Conservation (phyloP, 1,140 invertebrate genomes). For the Caenorhabditis remanei region DNA sequence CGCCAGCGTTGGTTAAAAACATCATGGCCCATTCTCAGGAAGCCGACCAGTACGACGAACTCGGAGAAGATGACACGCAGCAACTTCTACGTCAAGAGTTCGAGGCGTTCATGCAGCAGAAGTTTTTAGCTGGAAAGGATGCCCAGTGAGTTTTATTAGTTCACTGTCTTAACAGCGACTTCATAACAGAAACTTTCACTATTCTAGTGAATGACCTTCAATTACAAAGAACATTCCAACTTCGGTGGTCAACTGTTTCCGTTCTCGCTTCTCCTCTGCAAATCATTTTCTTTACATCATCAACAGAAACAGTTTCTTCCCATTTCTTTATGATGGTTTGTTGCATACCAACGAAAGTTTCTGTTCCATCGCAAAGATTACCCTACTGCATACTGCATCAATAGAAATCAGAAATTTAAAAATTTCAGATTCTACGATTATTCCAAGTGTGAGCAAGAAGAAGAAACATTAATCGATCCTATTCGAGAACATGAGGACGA, state of each 20-base stretch:
- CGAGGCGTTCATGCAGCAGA: constrained; percentile 87
- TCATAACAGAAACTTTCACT: background rate
- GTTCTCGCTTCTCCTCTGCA: no score
- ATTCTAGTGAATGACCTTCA: background rate
- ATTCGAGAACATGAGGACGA: constrained; percentile 54
- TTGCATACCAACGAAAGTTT: no score
- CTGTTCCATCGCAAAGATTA: no score
- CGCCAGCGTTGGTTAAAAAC: no score
- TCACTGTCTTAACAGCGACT: background rate
- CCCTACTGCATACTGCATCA: no score
- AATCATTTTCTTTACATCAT: no score
- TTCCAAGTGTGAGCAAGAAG: background rate
- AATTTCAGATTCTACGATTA: constrained; percentile 57
- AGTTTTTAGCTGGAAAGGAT: constrained; percentile 88
- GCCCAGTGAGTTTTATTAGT: constrained; percentile 62
- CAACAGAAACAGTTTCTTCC: no score
- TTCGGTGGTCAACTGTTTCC: no score
- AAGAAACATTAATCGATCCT: background rate
- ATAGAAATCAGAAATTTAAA: background rate
- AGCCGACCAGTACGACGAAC: constrained; percentile 2
- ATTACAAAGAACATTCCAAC: no score
- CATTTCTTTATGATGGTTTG: no score
- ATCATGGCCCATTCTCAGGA: constrained; percentile 18
- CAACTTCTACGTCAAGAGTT: constrained; percentile 86
- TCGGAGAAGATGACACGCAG: constrained; percentile 67